A percentile compares a stretch with the other conserved stretches of the same genome.
Evolutionary conservation across 1,140 invertebrate genomes (phyloP).

Genomic region (Latrodectus geometricus): DNA sequence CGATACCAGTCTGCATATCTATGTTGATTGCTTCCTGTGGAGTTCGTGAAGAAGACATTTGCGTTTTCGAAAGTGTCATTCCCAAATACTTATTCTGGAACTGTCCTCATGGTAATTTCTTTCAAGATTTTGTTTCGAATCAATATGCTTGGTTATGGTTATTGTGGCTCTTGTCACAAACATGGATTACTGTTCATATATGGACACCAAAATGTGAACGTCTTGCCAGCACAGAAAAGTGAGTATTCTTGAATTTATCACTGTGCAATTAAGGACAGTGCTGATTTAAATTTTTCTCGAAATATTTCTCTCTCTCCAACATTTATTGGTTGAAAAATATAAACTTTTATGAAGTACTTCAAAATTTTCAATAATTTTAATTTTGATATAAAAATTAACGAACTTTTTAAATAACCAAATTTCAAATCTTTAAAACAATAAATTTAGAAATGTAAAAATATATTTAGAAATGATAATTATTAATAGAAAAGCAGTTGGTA

Average conservation of each 20-base stretch:
- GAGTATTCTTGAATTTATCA: slow-evolving; percentile 49
- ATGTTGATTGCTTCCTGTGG: slow-evolving; percentile 90
- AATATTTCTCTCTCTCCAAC: background rate
- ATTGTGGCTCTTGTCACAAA: slow-evolving; percentile 71
- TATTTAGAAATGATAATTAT: no score
- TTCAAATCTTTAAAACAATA: no score
- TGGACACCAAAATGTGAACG: slow-evolving; percentile 73
- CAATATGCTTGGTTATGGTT: slow-evolving; percentile 69
- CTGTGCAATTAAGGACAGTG: background rate
- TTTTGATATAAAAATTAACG: background rate
- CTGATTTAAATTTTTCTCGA: background rate
- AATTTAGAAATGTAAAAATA: no score
- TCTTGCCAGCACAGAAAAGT: slow-evolving; percentile 72
- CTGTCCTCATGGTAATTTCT: slow-evolving; percentile 81
- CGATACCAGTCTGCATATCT: slow-evolving; percentile 89
- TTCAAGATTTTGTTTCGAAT: slow-evolving; percentile 60
- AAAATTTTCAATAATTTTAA: background rate
- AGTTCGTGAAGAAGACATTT: slow-evolving; percentile 84
- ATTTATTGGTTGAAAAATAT: background rate
- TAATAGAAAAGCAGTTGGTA: no score
- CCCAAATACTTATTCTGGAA: slow-evolving; percentile 92
- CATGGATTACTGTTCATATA: slow-evolving; percentile 73
- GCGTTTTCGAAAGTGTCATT: slow-evolving; percentile 85
- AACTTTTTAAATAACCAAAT: no score
- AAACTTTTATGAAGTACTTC: no score